Base-by-base conservation (phyloP, 2,113 vertebrate species). In the Pseudorhombus dupliciocellatus region DNA sequence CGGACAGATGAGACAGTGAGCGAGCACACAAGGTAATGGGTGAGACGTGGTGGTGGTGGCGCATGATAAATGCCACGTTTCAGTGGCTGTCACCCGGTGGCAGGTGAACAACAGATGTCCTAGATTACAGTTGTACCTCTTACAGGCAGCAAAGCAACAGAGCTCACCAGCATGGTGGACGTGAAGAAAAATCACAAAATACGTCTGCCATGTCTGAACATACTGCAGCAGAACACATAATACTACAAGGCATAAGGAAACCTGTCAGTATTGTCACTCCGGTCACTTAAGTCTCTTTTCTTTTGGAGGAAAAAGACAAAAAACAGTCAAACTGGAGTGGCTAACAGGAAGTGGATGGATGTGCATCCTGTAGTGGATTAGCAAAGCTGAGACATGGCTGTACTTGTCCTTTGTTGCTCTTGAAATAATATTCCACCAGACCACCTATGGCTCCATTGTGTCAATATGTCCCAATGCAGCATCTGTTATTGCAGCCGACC, bases 51-150 rank as follows among this genome's bases (percentile, higher is more conserved):
- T 46, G 58, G 42, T 25, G 20, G 22, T 8, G 28, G 46, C 30
- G 18, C n/a, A 28, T 63, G 40, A 16, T 62, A 44, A 74, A 53
- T 52, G 57, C 16, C 44, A 42, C 31, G 25, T 77, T 64, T 54
- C 53, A 34, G 51, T 56, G 53, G 7, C 26, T 7, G 18, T 54
- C 52, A 52, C 16, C 21, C 31, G 40, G 24, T 28, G 30, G 46
- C 31, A 53, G 22, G 66, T 40, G 31, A 59, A 18, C 37, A 4
- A 14, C 14, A 54, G 48, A 44, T 31, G 56, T 46, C 26, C 26
- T 10, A 46, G 26, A 64, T 42, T 59, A 15, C 40, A 63, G 8
- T 30, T 30, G 12, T 20, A 40, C 24, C 21, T 6, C 11, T 4
- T 18, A 25, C 5, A 21, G 22, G 10, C 34, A 22, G 54, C 14